Base-by-base conservation (phyloP, 2,888 invertebrate species). In the Cactoblastis cactorum region DNA sequence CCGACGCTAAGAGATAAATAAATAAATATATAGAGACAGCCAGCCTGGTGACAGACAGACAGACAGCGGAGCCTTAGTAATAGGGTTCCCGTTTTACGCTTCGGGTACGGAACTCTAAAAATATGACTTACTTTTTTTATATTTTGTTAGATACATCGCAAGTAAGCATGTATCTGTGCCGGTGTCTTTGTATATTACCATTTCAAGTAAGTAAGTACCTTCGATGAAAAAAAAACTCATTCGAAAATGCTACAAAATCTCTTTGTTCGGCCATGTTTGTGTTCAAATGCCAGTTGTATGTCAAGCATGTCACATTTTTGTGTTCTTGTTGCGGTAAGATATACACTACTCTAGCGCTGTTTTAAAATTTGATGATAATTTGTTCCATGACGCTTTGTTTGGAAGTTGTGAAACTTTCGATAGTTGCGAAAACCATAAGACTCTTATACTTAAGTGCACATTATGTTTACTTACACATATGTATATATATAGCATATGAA, bases 201-300 rank as follows among this genome's bases (percentile, higher is more conserved):
- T 32, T 18, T 18, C 34, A 19, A 35, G 5, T 34, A 12, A 15
- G n/a, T 19, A 14, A n/a, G 45, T 33, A 57, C 55, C 53, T 53
- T 56, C 56, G 57, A 58, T 65, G 67, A 71, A 69, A 74, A 72
- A n/a, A 71, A 71, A 75, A 73, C 69, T 67, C 62, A 59, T 59
- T 69, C 58, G 57, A 55, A 74, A 76, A 77, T 67, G 60, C 67
- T 67, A 71, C 63, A 62, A 68, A 71, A 71, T 74, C 63, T 76
- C 80, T 81, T 78, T 79, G 77, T 77, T 74, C 61, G 55, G 33
- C 46, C 53, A 63, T 65, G 67, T 74, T 74, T 72, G 65, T 69
- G 63, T 69, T 71, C 65, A 78, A 80, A 80, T 80, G 74, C 68
- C 77, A 77, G 69, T 75, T 76, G 74, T 76, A 75, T 76, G 77